A percentile compares a stretch with the other conserved stretches of the same genome.
phyloP scores from a whole-genome alignment of 2,888 invertebrate genomes.

The Limnephilus marmoratus region DNA sequence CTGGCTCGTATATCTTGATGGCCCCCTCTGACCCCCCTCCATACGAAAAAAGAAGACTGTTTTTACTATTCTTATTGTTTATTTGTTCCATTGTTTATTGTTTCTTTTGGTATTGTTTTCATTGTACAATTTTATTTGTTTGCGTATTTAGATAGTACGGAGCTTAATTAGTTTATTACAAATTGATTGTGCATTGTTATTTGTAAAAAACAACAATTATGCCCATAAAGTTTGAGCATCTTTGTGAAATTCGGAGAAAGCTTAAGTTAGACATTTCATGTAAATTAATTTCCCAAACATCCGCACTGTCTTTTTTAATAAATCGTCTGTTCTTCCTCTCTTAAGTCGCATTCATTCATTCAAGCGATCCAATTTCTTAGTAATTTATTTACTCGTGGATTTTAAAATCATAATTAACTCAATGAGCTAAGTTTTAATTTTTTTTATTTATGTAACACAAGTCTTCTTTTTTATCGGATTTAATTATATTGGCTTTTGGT shows the following conservation, averaged over 20 bases:
- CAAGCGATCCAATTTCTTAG: background rate
- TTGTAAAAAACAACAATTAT: too few relatives aligned
- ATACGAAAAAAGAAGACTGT: too few relatives aligned
- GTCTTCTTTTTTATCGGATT: background rate
- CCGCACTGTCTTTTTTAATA: conserved; percentile 23
- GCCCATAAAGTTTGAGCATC: background rate
- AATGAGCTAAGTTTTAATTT: background rate
- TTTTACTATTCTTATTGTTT: too few relatives aligned
- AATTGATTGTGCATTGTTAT: too few relatives aligned
- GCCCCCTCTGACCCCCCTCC: too few relatives aligned
- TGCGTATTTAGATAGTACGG: too few relatives aligned
- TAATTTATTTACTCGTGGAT: background rate
- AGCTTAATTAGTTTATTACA: too few relatives aligned
- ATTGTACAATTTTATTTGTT: too few relatives aligned
- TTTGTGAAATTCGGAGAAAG: background rate
- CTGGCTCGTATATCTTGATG: too few relatives aligned
- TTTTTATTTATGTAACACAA: background rate
- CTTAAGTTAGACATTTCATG: conserved; percentile 24
- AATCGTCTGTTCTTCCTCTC: conserved; percentile 15
- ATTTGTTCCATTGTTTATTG: too few relatives aligned
- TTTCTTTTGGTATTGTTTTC: too few relatives aligned
- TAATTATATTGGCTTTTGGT: background rate
- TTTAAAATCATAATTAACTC: background rate
- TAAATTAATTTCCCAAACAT: conserved; percentile 21
- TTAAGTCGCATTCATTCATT: background rate